Percentiles rank a stretch among this genome's conserved stretches.
Conservation (phyloP, 2,113 vertebrate genomes). For the Anarhynchus alexandrinus region DNA sequence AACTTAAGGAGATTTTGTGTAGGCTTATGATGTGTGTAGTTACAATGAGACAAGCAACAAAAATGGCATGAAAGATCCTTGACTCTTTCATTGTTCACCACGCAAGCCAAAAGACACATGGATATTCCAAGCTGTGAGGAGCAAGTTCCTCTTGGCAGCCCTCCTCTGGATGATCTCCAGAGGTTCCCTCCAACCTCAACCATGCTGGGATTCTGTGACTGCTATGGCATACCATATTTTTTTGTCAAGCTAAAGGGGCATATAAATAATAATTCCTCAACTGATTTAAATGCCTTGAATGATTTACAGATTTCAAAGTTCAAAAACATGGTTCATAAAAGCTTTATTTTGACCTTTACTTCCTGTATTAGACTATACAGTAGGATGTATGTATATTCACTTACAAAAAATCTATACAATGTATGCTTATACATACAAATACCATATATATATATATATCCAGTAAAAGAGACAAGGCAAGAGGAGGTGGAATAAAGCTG, state of each 20-base stretch:
- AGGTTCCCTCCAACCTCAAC: neutral
- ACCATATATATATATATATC: too few relatives aligned
- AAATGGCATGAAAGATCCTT: neutral
- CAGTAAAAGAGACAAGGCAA: neutral
- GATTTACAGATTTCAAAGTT: neutral
- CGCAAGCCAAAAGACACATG: neutral
- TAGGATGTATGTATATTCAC: neutral
- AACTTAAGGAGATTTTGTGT: neutral
- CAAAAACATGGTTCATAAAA: neutral
- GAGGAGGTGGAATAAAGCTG: neutral
- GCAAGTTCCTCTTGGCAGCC: neutral
- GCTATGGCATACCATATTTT: neutral
- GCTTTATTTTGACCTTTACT: neutral
- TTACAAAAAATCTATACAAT: neutral
- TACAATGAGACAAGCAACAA: neutral
- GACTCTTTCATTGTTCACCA: neutral
- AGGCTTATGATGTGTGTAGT: neutral
- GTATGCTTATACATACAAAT: neutral
- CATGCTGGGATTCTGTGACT: neutral
- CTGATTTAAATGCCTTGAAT: neutral
- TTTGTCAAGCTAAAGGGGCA: neutral
- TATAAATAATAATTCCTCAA: neutral
- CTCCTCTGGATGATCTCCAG: neutral
- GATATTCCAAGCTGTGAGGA: neutral
- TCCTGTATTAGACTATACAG: neutral